Evolutionary conservation across 2,113 vertebrate species (phyloP), one percentile per base, ranked within the genome.

Genomic region (Struthidea cinerea): DNA sequence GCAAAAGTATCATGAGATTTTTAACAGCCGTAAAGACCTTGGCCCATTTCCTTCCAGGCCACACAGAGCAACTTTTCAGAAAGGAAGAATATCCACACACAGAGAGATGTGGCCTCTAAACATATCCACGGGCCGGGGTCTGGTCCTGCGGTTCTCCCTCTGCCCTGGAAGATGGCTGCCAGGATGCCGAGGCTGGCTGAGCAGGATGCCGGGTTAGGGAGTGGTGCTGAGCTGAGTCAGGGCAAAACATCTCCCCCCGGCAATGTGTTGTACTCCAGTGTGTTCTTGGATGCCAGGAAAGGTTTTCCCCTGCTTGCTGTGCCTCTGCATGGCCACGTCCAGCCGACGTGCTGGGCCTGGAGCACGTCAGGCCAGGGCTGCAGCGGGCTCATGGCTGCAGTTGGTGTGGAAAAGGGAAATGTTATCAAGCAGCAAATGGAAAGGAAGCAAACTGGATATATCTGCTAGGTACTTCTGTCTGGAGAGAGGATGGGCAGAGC

Each of bases 1-100:
- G 69, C 76, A 30, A 96, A 94, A 94, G 79, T 82, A 96, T 65
- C 92, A 74, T 1, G 49, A 88, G 96, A 75, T 95, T 92, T 93
- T 97, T 94, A 95, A 90, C 92, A 95, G 20, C 74, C 13, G 0
- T 67, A 57, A 90, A 57, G 88, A 94, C 94, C 79, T 93, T 96
- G 96, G 92, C 92, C 90, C 73, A 7, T 77, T 96, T 96, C 93
- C 80, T 89, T 92, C 56, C 73, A 90, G 80, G 61, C 83, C 76
- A 35, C 27, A 23, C 55, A 35, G 61, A 68, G 35, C 21, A 11
- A 89, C 73, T 69, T 89, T 49, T 47, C 74, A n/a, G 60, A 50
- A 53, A 59, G 57, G n/a, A 26, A 77, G 63, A 61, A 69, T 28
- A 53, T 35, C 32, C 26, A 2, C 7, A n/a, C 8, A 47, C 35